Evolutionary conservation across 2,797 vertebrate genomes (phyloP), one percentile per base, ranked within the genome.

Genomic region (Acrossocheilus wenchowensis): DNA sequence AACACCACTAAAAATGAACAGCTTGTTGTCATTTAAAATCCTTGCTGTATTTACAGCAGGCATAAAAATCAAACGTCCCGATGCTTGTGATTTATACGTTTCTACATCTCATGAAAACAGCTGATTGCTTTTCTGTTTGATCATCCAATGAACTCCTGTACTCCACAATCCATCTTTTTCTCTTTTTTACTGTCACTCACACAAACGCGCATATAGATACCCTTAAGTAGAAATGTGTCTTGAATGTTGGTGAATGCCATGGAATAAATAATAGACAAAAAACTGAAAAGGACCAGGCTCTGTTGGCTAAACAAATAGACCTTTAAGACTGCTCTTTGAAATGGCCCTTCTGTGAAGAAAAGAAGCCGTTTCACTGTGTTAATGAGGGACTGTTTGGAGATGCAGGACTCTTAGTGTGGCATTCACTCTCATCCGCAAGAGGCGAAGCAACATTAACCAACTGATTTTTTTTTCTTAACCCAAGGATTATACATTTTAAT

Each of bases 401-500:
- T 86, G 87, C 87, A 74, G 71, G 83, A 88, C 87, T 88, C 87
- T 89, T 86, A 89, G 84, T 87, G 41, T 54, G 36, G 72, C 85
- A 36, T 86, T 83, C 85, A 83, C 82, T 91, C 90, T 91, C 82
- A 90, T 91, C 89, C 83, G 79, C 87, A 48, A 91, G 87, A 90
- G 85, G 88, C 82, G 71, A 86, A 86, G 90, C 91, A 88, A 89
- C 87, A 90, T 90, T 90, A 90, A 90, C 85, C 80, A 83, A 82
- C 74, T 78, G 89, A 89, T 87, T 86, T 92, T 91, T 91, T 78
- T 81, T 91, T 92, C 88, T 92, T 89, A 91, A 86, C 82, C 89
- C 84, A 83, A 75, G 91, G 88, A 91, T 92, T 90, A 88, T 93
- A 93, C 92, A 94, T 96, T 96, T 95, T 96, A 96, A 96, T 95